Base-by-base conservation (phyloP, 2,113 vertebrate genomes). In the Caracal caracal region DNA sequence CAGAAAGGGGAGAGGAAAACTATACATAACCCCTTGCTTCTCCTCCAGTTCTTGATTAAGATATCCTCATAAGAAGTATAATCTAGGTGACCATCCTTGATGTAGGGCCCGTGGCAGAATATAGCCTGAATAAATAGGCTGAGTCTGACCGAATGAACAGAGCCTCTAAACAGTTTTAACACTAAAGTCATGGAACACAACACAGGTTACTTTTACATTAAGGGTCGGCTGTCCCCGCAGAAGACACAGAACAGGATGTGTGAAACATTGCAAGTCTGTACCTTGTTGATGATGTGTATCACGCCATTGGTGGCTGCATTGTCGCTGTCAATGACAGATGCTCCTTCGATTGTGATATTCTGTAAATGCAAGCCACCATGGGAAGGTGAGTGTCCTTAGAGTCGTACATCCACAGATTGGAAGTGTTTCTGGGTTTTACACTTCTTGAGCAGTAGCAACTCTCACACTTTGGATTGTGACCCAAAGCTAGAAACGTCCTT, bases 241-340 rank as follows among this genome's bases (percentile, higher is more conserved):
- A 75, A 0, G 24, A 40, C 3, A 9, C 30, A 59, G 4, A 10
- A 0, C 1, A 73, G 59, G 10, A 0, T n/a, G 1, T 0, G 15
- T 2, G 28, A 49, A 12, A 47, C 8, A 4, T 24, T 0, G 0
- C 10, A 17, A 2, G 10, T 0, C 0, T 0, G 2, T 98, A 99
- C 99, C 99, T 99, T 99, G 92, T 99, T 98, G 35, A 99, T 99
- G 66, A 99, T 20, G 4, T 99, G 99, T 82, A 99, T 99, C 95
- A 99, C 76, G 10, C 99, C 99, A 0, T 99, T 99, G 2, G 99
- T 99, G 78, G 99, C 99, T 4, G 98, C 91, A 0, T 99, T 98
- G 84, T 99, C 98, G 0, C 99, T 94, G 1, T 98, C 95, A 19
- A 99, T 79, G 20, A 99, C 97, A 66, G 96, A 98, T 0, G 99